Evolutionary conservation across 2,797 vertebrate genomes (phyloP).

Genomic region (Cetoscarus ocellatus): DNA sequence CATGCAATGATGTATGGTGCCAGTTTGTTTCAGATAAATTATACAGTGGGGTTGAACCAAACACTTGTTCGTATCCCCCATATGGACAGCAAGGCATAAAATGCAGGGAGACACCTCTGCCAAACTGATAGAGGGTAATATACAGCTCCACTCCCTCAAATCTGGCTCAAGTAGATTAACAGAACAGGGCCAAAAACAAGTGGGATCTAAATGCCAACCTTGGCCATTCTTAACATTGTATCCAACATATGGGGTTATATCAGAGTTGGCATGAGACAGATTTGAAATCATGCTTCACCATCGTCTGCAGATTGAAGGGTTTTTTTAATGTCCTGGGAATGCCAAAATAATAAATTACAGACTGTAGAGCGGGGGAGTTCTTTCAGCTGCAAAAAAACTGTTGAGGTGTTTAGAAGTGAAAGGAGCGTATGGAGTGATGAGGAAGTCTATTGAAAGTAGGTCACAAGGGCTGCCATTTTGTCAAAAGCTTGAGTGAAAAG

Average conservation of each 20-base stretch:
- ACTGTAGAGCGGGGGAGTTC: conserved; percentile 48
- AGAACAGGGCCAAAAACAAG: conserved; percentile 39
- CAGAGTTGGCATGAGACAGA: conserved; percentile 60
- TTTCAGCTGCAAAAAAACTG: conserved; percentile 37
- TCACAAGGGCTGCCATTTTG: conserved; percentile 65
- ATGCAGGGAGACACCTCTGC: conserved; percentile 51
- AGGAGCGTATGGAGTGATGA: conserved; percentile 51
- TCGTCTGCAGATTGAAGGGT: conserved; percentile 46
- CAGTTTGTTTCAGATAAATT: conserved; percentile 59
- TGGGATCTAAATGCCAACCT: conserved; percentile 58
- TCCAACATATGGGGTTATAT: conserved; percentile 70
- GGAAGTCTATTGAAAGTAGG: conserved; percentile 64
- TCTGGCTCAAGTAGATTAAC: conserved; percentile 53
- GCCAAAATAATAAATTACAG: conserved; percentile 60
- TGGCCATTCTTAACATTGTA: conserved; percentile 59
- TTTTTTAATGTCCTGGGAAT: conserved; percentile 21
- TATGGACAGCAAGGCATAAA: conserved; percentile 62
- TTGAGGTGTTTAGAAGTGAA: conserved; percentile 62
- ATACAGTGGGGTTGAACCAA: conserved; percentile 55
- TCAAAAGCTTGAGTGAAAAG: conserved; percentile 68
- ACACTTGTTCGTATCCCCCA: conserved; percentile 51
- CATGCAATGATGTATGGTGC: conserved; percentile 69
- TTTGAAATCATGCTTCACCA: conserved; percentile 52
- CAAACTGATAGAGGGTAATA: conserved; percentile 63
- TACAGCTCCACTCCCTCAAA: conserved; percentile 45